Evolutionary conservation across 1,140 invertebrate species (phyloP).

Genomic region (Conopomorpha cramerella): DNA sequence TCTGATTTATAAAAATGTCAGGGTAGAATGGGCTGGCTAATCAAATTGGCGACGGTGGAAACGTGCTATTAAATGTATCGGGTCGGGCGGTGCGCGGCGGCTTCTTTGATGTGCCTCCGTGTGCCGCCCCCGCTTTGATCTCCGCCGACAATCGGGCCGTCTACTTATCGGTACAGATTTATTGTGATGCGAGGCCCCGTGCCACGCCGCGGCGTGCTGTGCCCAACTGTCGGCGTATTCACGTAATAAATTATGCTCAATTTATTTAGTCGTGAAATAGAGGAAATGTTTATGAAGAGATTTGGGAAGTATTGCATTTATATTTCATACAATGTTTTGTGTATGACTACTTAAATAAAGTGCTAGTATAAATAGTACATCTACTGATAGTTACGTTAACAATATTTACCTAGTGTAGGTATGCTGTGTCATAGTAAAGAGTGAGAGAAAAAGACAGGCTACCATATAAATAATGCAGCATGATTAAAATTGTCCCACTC

Average conservation of each 20-base stretch:
- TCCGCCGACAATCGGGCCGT: conserved; percentile 43
- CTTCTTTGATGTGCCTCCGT: conserved; percentile 5
- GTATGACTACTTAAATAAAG: no score
- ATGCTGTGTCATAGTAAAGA: no score
- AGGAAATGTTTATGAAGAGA: neutral
- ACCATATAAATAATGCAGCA: no score
- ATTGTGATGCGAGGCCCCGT: conserved; percentile 48
- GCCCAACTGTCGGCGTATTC: conserved; percentile 24
- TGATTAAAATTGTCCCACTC: no score
- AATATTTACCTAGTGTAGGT: no score
- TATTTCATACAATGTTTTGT: no score
- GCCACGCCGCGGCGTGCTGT: neutral
- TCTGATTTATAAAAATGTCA: conserved; percentile 51
- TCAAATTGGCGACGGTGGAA: conserved; percentile 35
- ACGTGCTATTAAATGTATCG: conserved; percentile 31
- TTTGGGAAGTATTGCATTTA: neutral
- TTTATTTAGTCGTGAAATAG: conserved; percentile 4
- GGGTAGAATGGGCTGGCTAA: conserved; percentile 32
- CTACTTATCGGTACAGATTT: conserved; percentile 59
- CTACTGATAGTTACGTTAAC: no score
- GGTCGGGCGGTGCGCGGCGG: conserved; percentile 38
- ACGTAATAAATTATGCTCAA: conserved; percentile 3
- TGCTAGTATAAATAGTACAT: no score
- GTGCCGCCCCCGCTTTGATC: conserved; percentile 46
- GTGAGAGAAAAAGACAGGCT: no score